Conservation (phyloP, 2,888 invertebrate genomes). For the Calliopum simillimum region DNA sequence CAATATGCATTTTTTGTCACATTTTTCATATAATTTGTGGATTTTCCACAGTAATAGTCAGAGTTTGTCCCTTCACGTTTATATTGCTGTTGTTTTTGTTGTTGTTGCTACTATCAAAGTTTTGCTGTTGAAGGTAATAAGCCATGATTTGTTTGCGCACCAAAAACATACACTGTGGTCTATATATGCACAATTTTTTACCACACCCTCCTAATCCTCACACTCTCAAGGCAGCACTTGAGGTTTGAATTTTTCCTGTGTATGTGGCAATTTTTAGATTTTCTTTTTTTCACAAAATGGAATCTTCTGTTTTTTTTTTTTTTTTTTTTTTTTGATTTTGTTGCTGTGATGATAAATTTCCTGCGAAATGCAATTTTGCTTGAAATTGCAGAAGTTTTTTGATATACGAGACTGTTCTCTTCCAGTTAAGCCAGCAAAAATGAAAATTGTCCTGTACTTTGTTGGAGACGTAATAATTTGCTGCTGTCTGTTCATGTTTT, state of each 20-base stretch:
- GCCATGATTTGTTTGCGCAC: conserved; percentile 31
- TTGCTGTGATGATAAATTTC: conserved; percentile 27
- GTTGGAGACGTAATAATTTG: too few relatives aligned
- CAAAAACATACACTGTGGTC: not conserved
- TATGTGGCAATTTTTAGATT: not conserved
- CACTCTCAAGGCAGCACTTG: not conserved
- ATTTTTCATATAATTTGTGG: conserved; percentile 14
- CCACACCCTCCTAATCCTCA: not conserved
- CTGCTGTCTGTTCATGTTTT: too few relatives aligned
- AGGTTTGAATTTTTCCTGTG: not conserved
- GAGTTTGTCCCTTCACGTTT: not conserved
- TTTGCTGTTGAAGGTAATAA: conserved; percentile 24
- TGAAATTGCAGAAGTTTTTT: conserved; percentile 34
- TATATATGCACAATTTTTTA: not conserved
- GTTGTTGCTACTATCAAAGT: conserved; percentile 4
- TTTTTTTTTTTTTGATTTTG: not conserved
- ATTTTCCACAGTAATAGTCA: not conserved
- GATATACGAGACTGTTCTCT: not conserved
- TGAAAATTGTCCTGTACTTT: too few relatives aligned
- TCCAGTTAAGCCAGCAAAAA: not conserved
- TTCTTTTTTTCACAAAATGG: too few relatives aligned
- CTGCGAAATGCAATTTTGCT: conserved; percentile 39
- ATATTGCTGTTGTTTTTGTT: not conserved
- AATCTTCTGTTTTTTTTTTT: conserved; percentile 4
- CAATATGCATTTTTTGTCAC: not conserved